Conservation (phyloP, 2,113 vertebrate species). For the Ctenodactylus gundi region DNA sequence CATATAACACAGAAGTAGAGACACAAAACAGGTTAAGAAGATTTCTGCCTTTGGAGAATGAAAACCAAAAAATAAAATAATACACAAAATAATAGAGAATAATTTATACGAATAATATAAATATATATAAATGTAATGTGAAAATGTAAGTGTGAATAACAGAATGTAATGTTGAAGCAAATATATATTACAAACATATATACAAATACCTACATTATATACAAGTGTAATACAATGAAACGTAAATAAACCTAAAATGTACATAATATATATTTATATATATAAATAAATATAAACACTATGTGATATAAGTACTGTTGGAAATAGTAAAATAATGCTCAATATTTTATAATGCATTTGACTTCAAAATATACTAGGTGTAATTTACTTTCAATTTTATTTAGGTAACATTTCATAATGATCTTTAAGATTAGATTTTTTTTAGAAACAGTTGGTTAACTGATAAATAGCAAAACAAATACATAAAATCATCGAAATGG, state of each 20-base stretch:
- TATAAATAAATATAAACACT: no score
- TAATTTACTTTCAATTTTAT: no score
- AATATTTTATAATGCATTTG: not conserved
- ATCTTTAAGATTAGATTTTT: not conserved
- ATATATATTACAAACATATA: no score
- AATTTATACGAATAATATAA: not conserved
- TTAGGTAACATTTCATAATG: not conserved
- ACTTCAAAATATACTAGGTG: not conserved
- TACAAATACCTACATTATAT: no score
- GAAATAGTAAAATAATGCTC: not conserved
- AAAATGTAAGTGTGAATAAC: no score
- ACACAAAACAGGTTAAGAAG: not conserved
- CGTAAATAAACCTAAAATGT: no score
- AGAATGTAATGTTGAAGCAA: no score
- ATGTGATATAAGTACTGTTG: not conserved
- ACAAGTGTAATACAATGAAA: no score
- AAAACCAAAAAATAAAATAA: not conserved
- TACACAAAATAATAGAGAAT: no score
- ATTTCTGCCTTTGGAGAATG: not conserved
- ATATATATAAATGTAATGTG: no score
- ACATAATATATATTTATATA: no score
- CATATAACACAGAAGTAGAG: not conserved
- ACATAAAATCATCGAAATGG: not conserved
- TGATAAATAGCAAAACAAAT: not conserved
- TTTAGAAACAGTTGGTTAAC: not conserved